Conservation (phyloP, 2,797 vertebrate species). For the Sciurus carolinensis region DNA sequence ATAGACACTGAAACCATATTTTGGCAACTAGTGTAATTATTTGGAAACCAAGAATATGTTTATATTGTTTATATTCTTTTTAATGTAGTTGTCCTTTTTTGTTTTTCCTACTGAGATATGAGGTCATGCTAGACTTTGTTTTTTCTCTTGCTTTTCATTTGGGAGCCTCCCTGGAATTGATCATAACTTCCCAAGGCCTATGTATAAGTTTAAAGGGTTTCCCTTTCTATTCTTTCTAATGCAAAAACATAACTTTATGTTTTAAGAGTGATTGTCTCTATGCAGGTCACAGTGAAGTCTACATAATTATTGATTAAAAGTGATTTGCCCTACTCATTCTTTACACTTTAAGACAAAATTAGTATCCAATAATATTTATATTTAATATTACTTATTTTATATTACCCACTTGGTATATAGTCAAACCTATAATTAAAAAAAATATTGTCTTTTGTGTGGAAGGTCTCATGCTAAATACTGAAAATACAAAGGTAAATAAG, state of each 20-base stretch:
- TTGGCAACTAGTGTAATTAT: slow-evolving; percentile 47
- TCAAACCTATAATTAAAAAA: neutral
- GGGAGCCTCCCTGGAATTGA: neutral
- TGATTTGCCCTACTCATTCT: neutral
- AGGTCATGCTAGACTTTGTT: neutral
- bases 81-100: neutral
- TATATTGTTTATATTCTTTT: slow-evolving; percentile 15
- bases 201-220: slow-evolving; percentile 32
- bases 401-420: neutral
- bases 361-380: neutral
- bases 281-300: neutral
- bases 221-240: neutral
- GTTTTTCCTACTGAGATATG: neutral
- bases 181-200: slow-evolving; percentile 37
- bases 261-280: slow-evolving; percentile 22
- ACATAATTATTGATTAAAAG: neutral
- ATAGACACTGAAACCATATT: neutral
- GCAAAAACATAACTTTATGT: slow-evolving; percentile 4
- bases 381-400: neutral
- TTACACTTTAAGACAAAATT: neutral
- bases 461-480: neutral
- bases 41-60: slow-evolving; percentile 57
- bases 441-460: neutral
- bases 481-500: neutral
- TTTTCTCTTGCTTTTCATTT: neutral